phyloP scores from a whole-genome alignment of 2,113 vertebrate genomes.

The Cyanocitta stelleri region DNA sequence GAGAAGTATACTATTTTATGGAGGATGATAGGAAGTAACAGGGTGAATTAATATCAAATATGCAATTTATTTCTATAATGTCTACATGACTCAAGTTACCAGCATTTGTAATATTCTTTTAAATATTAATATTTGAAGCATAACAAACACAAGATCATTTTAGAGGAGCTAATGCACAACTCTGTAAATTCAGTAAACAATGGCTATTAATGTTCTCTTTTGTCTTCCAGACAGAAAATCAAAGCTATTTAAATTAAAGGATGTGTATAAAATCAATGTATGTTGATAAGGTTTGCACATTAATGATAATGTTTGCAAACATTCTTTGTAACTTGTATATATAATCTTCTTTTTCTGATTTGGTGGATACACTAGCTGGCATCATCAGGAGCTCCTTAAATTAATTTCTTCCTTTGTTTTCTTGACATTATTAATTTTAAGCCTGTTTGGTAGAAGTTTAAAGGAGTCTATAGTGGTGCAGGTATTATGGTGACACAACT shows the following conservation, averaged over 20 bases:
- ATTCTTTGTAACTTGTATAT: slow-evolving; percentile 19
- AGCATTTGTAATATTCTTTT: slow-evolving; percentile 32
- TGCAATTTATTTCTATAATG: slow-evolving; percentile 38
- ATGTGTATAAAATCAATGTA: slow-evolving; percentile 69
- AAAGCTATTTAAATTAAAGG: slow-evolving; percentile 74
- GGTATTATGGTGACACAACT: background rate
- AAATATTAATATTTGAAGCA: slow-evolving; percentile 32
- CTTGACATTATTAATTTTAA: background rate
- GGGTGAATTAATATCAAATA: slow-evolving; percentile 43
- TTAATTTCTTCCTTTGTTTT: background rate
- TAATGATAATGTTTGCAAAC: slow-evolving; percentile 59
- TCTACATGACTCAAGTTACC: background rate
- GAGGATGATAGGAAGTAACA: slow-evolving; percentile 16
- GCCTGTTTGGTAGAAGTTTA: background rate
- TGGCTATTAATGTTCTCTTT: slow-evolving; percentile 69
- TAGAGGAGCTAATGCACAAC: slow-evolving; percentile 54
- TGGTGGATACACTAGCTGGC: background rate
- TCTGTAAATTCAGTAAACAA: slow-evolving; percentile 64
- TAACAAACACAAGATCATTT: slow-evolving; percentile 55
- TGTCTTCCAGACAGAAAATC: slow-evolving; percentile 74
- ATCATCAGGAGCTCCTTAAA: background rate
- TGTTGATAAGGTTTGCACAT: slow-evolving; percentile 63
- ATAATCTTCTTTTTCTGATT: slow-evolving; percentile 11
- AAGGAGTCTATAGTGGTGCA: background rate
- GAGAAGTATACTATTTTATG: slow-evolving; percentile 19